Evolutionary conservation across 2,888 invertebrate genomes (phyloP).

Genomic region (Meiosimyza platycephala): DNA sequence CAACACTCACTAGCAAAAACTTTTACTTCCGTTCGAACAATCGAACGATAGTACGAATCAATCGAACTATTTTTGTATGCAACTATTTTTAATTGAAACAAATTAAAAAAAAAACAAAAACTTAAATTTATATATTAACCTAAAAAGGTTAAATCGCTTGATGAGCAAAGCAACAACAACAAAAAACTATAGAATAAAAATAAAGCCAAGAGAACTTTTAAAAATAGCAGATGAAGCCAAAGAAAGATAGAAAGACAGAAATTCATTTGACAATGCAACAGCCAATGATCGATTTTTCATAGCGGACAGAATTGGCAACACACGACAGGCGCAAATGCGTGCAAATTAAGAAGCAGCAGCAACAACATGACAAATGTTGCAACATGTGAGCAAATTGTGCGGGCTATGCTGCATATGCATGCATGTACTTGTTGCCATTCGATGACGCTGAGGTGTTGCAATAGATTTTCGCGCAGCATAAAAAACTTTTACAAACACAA

Average conservation of each 20-base stretch:
- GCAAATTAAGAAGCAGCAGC: background rate
- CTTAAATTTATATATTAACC: background rate
- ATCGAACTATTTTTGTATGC: constrained; percentile 6
- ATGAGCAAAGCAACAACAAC: background rate
- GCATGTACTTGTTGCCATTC: background rate
- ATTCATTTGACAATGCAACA: background rate
- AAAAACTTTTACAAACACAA: too few species aligned
- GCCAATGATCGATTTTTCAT: constrained; percentile 26
- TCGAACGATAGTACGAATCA: background rate
- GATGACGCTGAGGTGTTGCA: background rate
- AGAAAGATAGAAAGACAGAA: background rate
- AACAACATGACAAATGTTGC: constrained; percentile 21
- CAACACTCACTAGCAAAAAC: background rate
- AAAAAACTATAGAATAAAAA: background rate
- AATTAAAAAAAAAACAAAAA: constrained; percentile 10
- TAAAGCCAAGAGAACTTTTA: constrained; percentile 1
- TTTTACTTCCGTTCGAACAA: constrained; percentile 14
- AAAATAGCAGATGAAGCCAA: constrained; percentile 8
- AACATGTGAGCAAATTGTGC: background rate
- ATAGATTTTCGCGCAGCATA: background rate
- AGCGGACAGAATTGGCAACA: background rate
- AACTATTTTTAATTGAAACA: constrained; percentile 8
- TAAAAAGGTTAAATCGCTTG: constrained; percentile 19
- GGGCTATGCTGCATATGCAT: background rate
- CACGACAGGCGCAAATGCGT: background rate